A percentile compares a stretch with the other conserved stretches of the same genome.
Conservation (phyloP, 2,888 invertebrate genomes). For the Drosophila paranaensis region DNA sequence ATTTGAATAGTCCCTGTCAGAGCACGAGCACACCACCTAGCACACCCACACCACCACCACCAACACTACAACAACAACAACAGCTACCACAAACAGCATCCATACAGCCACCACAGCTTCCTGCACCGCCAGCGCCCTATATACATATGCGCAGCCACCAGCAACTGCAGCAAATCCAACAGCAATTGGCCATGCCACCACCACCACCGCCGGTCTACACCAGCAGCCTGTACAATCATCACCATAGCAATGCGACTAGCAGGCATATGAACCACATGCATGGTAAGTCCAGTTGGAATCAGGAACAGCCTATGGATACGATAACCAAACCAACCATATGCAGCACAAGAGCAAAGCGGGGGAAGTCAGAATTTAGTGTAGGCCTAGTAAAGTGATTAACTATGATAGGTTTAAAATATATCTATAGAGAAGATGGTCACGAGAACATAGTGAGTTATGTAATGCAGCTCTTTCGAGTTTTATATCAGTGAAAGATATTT, state of each 20-base stretch:
- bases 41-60: conserved; percentile 69
- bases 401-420: neutral
- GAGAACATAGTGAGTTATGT: neutral
- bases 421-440: neutral
- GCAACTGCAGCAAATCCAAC: conserved; percentile 65
- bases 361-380: neutral
- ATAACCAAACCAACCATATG: conserved; percentile 37
- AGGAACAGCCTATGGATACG: neutral
- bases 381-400: neutral
- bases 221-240: conserved; percentile 64
- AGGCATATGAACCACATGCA: conserved; percentile 76
- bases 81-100: conserved; percentile 26
- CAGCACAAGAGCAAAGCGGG: conserved; percentile 23
- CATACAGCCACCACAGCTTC: conserved; percentile 50
- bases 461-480: too few species aligned
- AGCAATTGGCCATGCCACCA: conserved; percentile 70
- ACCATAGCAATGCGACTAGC: conserved; percentile 58
- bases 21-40: conserved; percentile 70
- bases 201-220: conserved; percentile 68
- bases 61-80: conserved; percentile 41
- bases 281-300: conserved; percentile 67
- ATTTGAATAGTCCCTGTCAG: conserved; percentile 73
- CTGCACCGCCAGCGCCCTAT: conserved; percentile 63
- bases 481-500: too few species aligned
- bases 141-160: conserved; percentile 72